Evolutionary conservation across 2,797 vertebrate genomes (phyloP).

Genomic region (Spheniscus humboldti): DNA sequence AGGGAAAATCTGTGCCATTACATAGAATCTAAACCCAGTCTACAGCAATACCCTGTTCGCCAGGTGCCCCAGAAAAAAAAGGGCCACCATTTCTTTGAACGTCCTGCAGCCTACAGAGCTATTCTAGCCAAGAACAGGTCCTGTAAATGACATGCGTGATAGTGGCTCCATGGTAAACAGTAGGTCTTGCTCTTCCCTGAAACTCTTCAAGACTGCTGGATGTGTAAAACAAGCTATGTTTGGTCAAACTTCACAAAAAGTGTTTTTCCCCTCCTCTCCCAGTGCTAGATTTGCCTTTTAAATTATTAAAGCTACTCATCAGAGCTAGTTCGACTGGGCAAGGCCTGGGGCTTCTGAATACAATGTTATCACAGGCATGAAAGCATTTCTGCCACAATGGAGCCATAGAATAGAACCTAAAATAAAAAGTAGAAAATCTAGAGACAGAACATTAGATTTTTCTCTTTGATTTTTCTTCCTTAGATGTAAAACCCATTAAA

Average conservation of each 20-base stretch:
- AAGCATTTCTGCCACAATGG: background rate
- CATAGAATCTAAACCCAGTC: background rate
- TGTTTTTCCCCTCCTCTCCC: background rate
- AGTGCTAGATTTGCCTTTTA: background rate
- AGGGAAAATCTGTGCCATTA: background rate
- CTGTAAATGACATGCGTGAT: background rate
- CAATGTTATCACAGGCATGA: background rate
- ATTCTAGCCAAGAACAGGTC: background rate
- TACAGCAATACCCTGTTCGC: background rate
- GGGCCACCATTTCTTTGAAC: background rate
- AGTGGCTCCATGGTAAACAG: background rate
- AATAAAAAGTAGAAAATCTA: background rate
- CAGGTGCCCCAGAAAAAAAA: background rate
- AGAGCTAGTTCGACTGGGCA: background rate
- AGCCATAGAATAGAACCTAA: background rate
- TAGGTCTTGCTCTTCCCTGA: background rate
- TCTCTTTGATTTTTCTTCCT: background rate
- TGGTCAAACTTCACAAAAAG: background rate
- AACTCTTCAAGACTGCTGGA: background rate
- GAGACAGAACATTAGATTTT: background rate
- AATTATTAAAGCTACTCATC: constrained; percentile 8
- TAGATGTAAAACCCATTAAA: background rate
- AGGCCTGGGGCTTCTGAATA: background rate
- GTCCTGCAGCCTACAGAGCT: background rate
- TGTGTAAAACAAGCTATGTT: background rate